phyloP scores from a whole-genome alignment of 2,113 vertebrate species.

The Barnardius zonarius region DNA sequence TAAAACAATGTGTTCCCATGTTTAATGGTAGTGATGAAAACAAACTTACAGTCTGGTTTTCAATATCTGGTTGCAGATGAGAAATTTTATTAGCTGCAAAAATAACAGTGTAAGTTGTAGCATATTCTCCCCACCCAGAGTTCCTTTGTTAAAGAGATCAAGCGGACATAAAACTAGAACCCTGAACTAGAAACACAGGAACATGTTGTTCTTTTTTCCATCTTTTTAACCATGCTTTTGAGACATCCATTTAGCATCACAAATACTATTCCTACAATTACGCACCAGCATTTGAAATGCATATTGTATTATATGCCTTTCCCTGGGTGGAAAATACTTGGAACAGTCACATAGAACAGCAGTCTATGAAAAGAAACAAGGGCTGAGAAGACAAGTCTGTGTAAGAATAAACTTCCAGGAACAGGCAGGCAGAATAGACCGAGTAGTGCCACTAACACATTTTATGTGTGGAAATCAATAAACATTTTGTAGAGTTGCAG shows the following conservation, averaged over 20 bases:
- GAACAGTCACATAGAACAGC: background rate
- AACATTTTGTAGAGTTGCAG: background rate
- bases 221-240: background rate
- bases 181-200: conserved; percentile 23
- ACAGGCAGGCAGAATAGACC: background rate
- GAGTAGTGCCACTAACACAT: background rate
- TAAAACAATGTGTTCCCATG: conserved; percentile 13
- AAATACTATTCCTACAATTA: background rate
- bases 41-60: background rate
- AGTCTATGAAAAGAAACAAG: background rate
- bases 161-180: background rate
- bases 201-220: background rate
- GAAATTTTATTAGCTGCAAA: background rate
- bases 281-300: background rate
- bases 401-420: background rate
- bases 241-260: background rate
- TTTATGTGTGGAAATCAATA: background rate
- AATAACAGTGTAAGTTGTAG: background rate
- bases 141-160: background rate
- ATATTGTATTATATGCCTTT: background rate
- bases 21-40: background rate
- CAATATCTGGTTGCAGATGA: background rate
- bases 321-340: background rate
- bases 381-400: background rate
- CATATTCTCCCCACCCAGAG: background rate